Conservation (phyloP, 2,113 vertebrate species). For the Numida meleagris region DNA sequence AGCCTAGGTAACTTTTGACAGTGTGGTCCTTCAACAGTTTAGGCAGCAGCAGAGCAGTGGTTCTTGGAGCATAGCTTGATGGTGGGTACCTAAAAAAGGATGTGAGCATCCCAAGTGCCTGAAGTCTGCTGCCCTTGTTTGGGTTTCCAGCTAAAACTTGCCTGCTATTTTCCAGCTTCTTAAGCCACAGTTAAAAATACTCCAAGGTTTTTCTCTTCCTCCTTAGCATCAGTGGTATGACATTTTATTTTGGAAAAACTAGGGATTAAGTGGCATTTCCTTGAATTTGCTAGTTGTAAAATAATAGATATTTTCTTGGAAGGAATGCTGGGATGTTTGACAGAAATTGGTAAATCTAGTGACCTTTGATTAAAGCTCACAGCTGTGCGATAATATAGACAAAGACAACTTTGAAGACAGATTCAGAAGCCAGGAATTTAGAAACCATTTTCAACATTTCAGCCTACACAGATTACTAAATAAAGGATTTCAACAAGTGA, state of each 20-base stretch:
- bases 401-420: constrained; percentile 51
- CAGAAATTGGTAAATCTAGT: constrained; percentile 53
- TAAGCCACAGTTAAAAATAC: neutral
- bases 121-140: neutral
- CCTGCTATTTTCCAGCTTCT: neutral
- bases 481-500: constrained; percentile 60
- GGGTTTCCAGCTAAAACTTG: neutral
- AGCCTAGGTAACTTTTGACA: neutral
- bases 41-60: neutral
- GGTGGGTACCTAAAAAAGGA: neutral
- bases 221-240: neutral
- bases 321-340: constrained; percentile 51
- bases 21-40: neutral
- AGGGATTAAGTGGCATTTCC: constrained; percentile 34
- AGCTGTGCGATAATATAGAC: constrained; percentile 59
- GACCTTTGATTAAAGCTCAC: constrained; percentile 73
- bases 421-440: constrained; percentile 62
- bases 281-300: constrained; percentile 51
- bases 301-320: constrained; percentile 57
- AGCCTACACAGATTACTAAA: constrained; percentile 50
- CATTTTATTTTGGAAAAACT: constrained; percentile 49
- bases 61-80: neutral
- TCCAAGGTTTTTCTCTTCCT: neutral
- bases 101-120: neutral
- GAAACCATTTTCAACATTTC: constrained; percentile 58